Evolutionary conservation across 2,888 invertebrate species (phyloP), one percentile per base, ranked within the genome.

Genomic region (Pseudanteris insignis): DNA sequence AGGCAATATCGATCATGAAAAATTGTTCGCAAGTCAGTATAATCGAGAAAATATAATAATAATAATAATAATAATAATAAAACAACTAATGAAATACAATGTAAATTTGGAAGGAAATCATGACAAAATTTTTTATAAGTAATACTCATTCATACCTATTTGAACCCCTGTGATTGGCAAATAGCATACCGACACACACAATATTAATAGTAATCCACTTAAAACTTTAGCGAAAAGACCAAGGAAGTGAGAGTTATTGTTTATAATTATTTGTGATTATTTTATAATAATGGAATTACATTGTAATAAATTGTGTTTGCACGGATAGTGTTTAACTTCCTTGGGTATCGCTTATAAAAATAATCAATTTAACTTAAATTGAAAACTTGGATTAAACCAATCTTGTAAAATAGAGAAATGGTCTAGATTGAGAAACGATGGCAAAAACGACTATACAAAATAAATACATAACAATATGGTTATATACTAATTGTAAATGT

Each of bases 371-470:
- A 44, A 58, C 43, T 12, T 6, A 13, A 41, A 47, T 4, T 37
- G 6, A 36, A 46, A 54, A 40, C 8, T 30, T 9, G 29, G 43
- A 21, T 11, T 13, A 40, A 33, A 25, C 24, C 11, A 58, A 51
- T 18, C 25, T 9, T 38, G 21, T 2, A 5, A 9, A 7, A 26
- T 36, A 12, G 43, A 43, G 21, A 18, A 32, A 32, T 43, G 15
- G 9, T 28, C 38, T 14, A 51, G 36, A 28, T 37, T 32, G 29
- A 55, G 15, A 53, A 59, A 53, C 37, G 46, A 59, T 58, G 43
- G 57, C 53, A 66, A 67, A 70, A 63, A 48, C 47, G 63, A 72
- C 70, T 74, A 73, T 75, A 74, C 72, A 75, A 74, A 74, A 75
- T 75, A 75, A 75, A 75, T 73, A 61, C 63, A 54, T 58, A 58